Base-by-base conservation (phyloP, 2,113 vertebrate species). In the Syngnathus floridae region DNA sequence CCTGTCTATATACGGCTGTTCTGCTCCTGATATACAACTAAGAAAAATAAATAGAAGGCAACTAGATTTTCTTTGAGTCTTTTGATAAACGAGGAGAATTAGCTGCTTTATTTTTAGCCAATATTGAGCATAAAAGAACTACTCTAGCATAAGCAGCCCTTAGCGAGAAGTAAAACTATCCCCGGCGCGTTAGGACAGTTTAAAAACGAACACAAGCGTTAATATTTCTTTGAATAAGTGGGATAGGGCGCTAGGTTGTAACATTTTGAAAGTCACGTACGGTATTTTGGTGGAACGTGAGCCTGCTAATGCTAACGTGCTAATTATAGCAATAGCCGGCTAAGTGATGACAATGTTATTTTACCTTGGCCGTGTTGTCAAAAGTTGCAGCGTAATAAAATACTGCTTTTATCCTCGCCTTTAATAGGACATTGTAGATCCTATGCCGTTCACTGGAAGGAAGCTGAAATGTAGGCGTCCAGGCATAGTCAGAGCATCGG, bases 291-390 rank as follows among this genome's bases (percentile, higher is more conserved):
- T 71, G 57, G 64, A 16, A 62, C 51, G 56, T 64, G 16, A 14
- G 67, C 54, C 40, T 61, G 59, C 49, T 14, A 31, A 61, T 61
- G 59, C 49, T 14, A 31, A 4, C 7, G 59, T 69, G 79, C 79
- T 84, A 84, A 63, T 14, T 19, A 52, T 73, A 82, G 80, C 74
- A 0, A 38, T 11, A 16, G 8, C 61, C 58, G 61, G 54, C 67
- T 73, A 7, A 36, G 0, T 31, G 12, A 66, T 52, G 58, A 66
- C 62, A 65, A 9, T 8, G 54, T 21, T 56, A 12, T 16, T 69
- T 70, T 79, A 83, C 77, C 69, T 62, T 66, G 13, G 13, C 57
- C 49, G 61, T 57, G 14, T 7, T 62, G 54, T 35, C 2, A 4
- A 67, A 55, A 59, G 16, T 4, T 10, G 1, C 11, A n/a, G 6